phyloP scores from a whole-genome alignment of 2,888 invertebrate species.

The Mythimna ferrago region DNA sequence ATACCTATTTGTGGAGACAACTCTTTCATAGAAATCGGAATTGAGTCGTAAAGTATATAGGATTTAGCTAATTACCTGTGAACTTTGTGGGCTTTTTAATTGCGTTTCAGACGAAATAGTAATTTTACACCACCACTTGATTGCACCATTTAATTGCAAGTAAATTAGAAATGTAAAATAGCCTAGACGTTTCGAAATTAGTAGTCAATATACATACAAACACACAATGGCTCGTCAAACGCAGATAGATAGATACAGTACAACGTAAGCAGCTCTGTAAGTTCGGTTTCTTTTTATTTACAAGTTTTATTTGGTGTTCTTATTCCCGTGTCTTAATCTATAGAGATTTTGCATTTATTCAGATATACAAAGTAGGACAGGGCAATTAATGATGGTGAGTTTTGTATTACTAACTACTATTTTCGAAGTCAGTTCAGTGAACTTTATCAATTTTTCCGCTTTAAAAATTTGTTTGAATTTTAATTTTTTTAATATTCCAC shows the following conservation, averaged over 20 bases:
- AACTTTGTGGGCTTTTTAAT: conserved; percentile 10
- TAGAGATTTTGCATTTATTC: not conserved
- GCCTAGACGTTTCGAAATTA: not conserved
- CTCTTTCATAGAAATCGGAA: conserved; percentile 16
- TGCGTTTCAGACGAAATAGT: not conserved
- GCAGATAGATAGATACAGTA: not conserved
- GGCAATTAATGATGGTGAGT: not conserved
- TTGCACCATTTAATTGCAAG: not conserved
- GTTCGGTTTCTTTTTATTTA: not conserved
- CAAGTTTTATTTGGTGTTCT: not conserved
- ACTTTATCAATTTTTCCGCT: too few species aligned
- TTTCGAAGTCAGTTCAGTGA: not conserved
- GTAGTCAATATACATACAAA: not conserved
- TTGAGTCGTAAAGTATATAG: conserved; percentile 12
- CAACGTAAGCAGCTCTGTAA: not conserved
- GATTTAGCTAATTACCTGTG: conserved; percentile 24
- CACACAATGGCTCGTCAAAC: too few species aligned
- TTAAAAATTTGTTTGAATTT: too few species aligned
- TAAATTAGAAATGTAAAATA: not conserved
- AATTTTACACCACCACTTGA: not conserved
- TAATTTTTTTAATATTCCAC: too few species aligned
- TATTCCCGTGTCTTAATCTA: not conserved
- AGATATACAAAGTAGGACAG: not conserved
- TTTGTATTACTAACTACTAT: not conserved
- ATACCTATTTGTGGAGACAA: conserved; percentile 2